Conservation (phyloP, 2,113 vertebrate species). For the Pseudopodoces humilis region DNA sequence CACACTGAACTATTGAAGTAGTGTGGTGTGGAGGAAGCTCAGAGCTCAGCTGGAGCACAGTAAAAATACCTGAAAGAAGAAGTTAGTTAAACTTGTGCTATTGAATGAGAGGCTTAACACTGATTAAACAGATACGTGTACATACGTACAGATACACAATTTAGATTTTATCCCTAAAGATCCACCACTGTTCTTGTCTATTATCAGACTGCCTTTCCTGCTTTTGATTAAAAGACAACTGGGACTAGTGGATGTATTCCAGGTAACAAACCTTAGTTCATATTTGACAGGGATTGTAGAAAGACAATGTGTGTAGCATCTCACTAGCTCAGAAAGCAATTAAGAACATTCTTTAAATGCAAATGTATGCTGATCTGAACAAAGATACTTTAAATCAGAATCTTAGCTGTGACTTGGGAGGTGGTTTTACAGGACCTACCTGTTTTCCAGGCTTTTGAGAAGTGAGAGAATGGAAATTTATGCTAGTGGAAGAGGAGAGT, state of each 20-base stretch:
- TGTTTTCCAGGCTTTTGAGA: slow-evolving; percentile 46
- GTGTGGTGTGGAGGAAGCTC: background rate
- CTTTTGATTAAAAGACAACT: background rate
- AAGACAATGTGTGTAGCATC: background rate
- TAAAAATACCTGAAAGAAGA: background rate
- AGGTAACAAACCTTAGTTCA: background rate
- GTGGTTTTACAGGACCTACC: slow-evolving; percentile 46
- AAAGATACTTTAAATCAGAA: slow-evolving; percentile 25
- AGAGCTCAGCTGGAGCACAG: background rate
- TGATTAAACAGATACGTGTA: background rate
- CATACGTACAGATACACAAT: background rate
- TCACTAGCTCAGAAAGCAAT: background rate
- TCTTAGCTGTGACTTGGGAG: slow-evolving; percentile 14
- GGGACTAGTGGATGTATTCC: background rate
- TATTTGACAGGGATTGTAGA: background rate
- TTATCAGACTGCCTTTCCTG: background rate
- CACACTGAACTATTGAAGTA: background rate
- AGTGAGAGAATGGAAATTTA: slow-evolving; percentile 15
- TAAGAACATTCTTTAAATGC: slow-evolving; percentile 16
- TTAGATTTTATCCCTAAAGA: background rate
- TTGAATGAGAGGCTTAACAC: background rate
- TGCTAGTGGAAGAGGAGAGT: background rate
- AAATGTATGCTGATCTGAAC: slow-evolving; percentile 36
- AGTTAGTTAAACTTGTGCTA: background rate
- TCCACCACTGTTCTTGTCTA: background rate